A percentile compares a stretch with the other conserved stretches of the same genome.
Evolutionary conservation across 2,888 invertebrate genomes (phyloP).

Genomic region (Hydropsyche betteni): DNA sequence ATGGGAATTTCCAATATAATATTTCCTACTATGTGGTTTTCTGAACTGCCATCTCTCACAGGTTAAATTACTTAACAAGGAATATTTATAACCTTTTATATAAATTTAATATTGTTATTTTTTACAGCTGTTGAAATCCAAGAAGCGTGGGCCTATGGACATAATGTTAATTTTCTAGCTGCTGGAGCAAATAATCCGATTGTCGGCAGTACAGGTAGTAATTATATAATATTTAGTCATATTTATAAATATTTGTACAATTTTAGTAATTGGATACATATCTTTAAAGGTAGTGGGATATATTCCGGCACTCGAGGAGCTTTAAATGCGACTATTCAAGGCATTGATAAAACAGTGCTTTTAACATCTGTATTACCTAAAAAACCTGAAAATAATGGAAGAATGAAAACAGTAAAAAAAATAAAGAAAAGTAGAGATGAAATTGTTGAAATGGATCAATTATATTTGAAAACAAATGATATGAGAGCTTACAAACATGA

Average conservation of each 20-base stretch:
- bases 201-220: slow-evolving; percentile 66
- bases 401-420: slow-evolving; percentile 38
- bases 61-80: slow-evolving; percentile 57
- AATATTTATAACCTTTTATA: too few relatives aligned
- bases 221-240: not conserved
- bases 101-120: not conserved
- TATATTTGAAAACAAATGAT: slow-evolving; percentile 61
- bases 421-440: not conserved
- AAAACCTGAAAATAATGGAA: slow-evolving; percentile 55
- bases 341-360: slow-evolving; percentile 58
- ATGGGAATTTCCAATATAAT: slow-evolving; percentile 70
- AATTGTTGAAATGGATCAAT: slow-evolving; percentile 56
- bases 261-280: slow-evolving; percentile 11
- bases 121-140: slow-evolving; percentile 71
- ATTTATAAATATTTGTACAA: not conserved
- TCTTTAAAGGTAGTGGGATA: slow-evolving; percentile 74
- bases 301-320: slow-evolving; percentile 69
- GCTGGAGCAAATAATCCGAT: slow-evolving; percentile 74
- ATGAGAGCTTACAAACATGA: slow-evolving; percentile 58
- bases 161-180: slow-evolving; percentile 75
- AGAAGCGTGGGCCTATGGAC: slow-evolving; percentile 73
- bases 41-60: slow-evolving; percentile 80
- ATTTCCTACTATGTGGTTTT: slow-evolving; percentile 82
- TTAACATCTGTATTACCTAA: slow-evolving; percentile 64
- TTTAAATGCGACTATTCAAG: slow-evolving; percentile 62